Conservation (phyloP, 2,888 invertebrate genomes). For the Chrysolina haemoptera region DNA sequence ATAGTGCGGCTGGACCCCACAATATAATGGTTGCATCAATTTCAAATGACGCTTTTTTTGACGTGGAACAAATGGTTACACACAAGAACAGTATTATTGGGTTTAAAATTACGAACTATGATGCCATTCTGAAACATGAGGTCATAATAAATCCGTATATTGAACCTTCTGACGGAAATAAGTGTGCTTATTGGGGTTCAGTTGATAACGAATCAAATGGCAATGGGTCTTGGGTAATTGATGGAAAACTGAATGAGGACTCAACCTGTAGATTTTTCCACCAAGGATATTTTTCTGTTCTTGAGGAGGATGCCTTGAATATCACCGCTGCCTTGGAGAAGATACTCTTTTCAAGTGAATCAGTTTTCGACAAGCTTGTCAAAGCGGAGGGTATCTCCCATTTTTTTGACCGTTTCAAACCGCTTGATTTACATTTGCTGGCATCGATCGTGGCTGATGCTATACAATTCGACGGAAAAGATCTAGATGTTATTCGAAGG, state of each 20-base stretch:
- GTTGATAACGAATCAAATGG: not conserved
- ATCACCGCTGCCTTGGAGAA: conserved; percentile 35
- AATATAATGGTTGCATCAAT: conserved; percentile 36
- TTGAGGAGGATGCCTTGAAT: not conserved
- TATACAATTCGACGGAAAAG: conserved; percentile 15
- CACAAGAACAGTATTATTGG: not conserved
- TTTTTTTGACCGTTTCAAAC: conserved; percentile 36
- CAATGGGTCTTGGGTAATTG: not conserved
- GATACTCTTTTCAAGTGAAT: conserved; percentile 23
- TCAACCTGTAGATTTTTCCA: conserved; percentile 6
- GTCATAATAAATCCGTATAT: not conserved
- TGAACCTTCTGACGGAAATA: not conserved
- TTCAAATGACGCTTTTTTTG: conserved; percentile 39
- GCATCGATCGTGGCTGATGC: conserved; percentile 34
- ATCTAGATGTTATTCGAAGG: conserved; percentile 26
- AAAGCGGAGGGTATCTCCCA: conserved; percentile 38
- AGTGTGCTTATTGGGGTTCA: not conserved
- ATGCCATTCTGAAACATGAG: not conserved
- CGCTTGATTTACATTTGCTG: conserved; percentile 42
- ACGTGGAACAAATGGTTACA: not conserved
- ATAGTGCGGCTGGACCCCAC: not conserved
- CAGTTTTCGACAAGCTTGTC: conserved; percentile 34
- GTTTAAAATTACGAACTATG: not conserved
- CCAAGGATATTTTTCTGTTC: not conserved
- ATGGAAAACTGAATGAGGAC: not conserved